These are phyloP conservation scores for Coelopa frigida DNA, from an alignment of 1,140 invertebrate species.

Conservation along the genomic window DNA sequence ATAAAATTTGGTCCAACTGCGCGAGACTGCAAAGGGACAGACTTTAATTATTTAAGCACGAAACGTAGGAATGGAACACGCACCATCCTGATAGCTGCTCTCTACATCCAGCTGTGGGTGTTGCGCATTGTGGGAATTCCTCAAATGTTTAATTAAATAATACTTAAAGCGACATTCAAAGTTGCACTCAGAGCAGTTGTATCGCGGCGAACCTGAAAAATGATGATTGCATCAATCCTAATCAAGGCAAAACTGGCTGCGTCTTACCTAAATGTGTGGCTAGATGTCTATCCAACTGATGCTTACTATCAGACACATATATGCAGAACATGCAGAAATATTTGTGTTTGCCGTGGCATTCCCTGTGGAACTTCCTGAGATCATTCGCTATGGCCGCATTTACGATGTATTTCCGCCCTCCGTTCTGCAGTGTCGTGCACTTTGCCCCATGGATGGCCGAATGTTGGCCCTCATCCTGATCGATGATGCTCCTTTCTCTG, in stretches of 20 bases:
- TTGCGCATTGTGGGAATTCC: slow-evolving; percentile 8
- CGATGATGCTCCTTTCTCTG: no score
- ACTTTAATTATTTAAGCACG: no score
- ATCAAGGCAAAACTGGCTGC: neutral
- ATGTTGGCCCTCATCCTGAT: no score
- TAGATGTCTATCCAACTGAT: slow-evolving; percentile 5
- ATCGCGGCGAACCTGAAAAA: slow-evolving; percentile 5
- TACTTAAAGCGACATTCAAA: slow-evolving; percentile 7
- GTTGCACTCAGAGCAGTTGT: slow-evolving; percentile 6
- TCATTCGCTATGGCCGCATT: no score
- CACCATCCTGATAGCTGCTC: slow-evolving; percentile 1
- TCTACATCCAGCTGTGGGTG: neutral
- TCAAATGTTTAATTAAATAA: slow-evolving; percentile 5
- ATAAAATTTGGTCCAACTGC: slow-evolving; percentile 1
- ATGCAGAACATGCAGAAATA: slow-evolving; percentile 8
- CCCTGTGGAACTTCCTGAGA: no score
- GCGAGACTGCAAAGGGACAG: neutral
- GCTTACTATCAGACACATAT: neutral
- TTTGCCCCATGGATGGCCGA: no score
- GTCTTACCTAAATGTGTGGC: slow-evolving; percentile 4
- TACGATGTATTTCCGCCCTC: no score
- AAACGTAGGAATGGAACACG: neutral
- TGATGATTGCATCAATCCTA: neutral
- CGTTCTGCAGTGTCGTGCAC: no score
- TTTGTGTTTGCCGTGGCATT: no score